A percentile compares a stretch with the other conserved stretches of the same genome.
These are phyloP conservation scores for Salvelinus namaycush DNA, from an alignment of 2,113 vertebrate species.

Conservation along the genomic window DNA sequence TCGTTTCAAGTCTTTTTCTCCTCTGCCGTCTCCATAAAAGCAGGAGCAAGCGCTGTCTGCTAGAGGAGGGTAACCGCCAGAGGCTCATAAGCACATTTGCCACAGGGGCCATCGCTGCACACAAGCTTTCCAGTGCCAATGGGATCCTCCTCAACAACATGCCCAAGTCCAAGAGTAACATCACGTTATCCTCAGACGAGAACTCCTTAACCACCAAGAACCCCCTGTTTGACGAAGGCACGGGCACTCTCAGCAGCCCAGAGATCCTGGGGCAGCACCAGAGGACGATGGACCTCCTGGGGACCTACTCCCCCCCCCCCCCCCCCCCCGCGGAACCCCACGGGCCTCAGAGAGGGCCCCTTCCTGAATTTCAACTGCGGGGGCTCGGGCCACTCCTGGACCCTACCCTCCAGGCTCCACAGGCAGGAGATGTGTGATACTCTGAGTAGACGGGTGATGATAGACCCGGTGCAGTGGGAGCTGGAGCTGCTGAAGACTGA, in stretches of 20 bases:
- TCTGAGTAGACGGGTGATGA: constrained; percentile 68
- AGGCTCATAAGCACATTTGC: constrained; percentile 83
- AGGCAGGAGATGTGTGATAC: constrained; percentile 55
- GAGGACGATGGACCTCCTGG: constrained; percentile 11
- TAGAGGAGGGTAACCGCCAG: constrained; percentile 84
- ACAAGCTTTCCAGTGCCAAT: constrained; percentile 60
- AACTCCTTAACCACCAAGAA: constrained; percentile 80
- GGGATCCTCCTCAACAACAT: constrained; percentile 79
- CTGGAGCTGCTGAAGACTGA: constrained; percentile 59
- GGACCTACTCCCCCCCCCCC: constrained; percentile 25
- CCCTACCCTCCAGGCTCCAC: constrained; percentile 74
- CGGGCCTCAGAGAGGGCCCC: too few relatives aligned
- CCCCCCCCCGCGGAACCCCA: background rate
- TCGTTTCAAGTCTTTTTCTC: background rate
- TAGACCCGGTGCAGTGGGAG: constrained; percentile 80
- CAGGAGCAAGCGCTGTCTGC: constrained; percentile 55
- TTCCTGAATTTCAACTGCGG: constrained; percentile 15
- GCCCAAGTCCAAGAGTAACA: constrained; percentile 82
- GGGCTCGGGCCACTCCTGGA: constrained; percentile 72
- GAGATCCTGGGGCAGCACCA: background rate
- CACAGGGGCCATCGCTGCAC: constrained; percentile 78
- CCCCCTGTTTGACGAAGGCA: constrained; percentile 77
- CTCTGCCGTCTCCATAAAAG: constrained; percentile 38
- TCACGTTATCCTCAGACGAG: constrained; percentile 83
- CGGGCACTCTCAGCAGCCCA: constrained; percentile 61